Evolutionary conservation across 2,888 invertebrate species (phyloP).

Genomic region (Ichneumoninae sp.): DNA sequence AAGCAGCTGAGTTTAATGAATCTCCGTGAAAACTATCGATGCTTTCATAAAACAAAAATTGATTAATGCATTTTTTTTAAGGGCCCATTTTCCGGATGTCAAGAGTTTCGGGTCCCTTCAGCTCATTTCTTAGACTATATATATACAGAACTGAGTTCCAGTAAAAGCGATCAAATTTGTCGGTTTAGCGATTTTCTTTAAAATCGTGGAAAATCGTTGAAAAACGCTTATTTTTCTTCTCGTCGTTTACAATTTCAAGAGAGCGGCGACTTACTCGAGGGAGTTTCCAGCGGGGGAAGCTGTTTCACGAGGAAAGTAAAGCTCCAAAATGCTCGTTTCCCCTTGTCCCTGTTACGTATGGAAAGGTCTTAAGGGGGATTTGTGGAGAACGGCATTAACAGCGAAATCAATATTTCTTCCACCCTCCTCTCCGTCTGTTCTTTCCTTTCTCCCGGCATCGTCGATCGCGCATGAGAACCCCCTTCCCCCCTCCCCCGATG

Average conservation of each 20-base stretch:
- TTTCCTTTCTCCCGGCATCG: constrained; percentile 13
- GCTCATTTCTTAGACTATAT: too few species aligned
- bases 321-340: constrained; percentile 23
- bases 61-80: too few species aligned
- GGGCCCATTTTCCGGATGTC: too few species aligned
- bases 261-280: not conserved
- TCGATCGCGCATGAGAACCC: constrained; percentile 15
- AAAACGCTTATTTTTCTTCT: not conserved
- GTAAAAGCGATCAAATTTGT: not conserved
- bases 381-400: constrained; percentile 35
- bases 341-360: constrained; percentile 7
- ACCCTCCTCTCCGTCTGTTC: constrained; percentile 13
- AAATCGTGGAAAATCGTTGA: not conserved
- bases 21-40: too few species aligned
- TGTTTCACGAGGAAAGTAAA: constrained; percentile 6
- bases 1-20: too few species aligned
- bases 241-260: not conserved
- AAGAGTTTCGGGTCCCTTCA: too few species aligned
- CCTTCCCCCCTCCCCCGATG: not conserved
- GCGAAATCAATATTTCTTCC: constrained; percentile 37
- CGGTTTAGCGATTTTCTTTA: not conserved
- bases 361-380: not conserved
- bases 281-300: not conserved
- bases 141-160: too few species aligned
- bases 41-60: too few species aligned